A percentile compares a stretch with the other conserved stretches of the same genome.
phyloP scores from a whole-genome alignment of 2,888 invertebrate species.

The Syrista parreyssii region DNA sequence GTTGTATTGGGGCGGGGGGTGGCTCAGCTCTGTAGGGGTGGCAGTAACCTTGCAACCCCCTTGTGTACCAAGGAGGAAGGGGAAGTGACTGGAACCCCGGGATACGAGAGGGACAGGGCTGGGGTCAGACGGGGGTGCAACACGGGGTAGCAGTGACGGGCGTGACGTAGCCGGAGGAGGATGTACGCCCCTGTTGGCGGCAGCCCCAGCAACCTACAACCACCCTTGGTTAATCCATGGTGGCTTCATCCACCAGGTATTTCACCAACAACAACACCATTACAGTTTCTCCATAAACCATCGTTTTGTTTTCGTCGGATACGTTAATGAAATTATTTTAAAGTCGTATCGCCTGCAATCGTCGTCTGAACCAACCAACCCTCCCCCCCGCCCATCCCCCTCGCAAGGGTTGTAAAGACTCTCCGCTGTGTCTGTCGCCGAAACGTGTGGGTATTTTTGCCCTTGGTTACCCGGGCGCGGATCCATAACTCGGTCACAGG shows the following conservation, averaged over 20 bases:
- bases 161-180: slow-evolving; percentile 64
- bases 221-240: slow-evolving; percentile 63
- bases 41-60: slow-evolving; percentile 63
- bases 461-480: too few species aligned
- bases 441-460: too few species aligned
- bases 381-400: slow-evolving; percentile 10
- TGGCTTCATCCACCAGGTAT: slow-evolving; percentile 65
- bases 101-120: slow-evolving; percentile 39
- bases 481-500: too few species aligned
- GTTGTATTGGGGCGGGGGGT: slow-evolving; percentile 8
- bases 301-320: too few species aligned
- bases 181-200: slow-evolving; percentile 64
- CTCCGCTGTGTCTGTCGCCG: too few species aligned
- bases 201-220: slow-evolving; percentile 61
- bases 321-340: slow-evolving; percentile 3
- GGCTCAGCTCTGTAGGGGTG: slow-evolving; percentile 23
- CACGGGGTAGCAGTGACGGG: slow-evolving; percentile 62
- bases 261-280: slow-evolving; percentile 16
- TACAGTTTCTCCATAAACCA: too few species aligned
- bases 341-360: not conserved
- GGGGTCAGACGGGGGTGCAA: slow-evolving; percentile 49
- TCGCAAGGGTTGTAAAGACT: not conserved
- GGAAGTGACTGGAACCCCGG: slow-evolving; percentile 30
- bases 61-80: slow-evolving; percentile 26
- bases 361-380: not conserved